A percentile compares a stretch with the other conserved stretches of the same genome.
Evolutionary conservation across 2,113 vertebrate genomes (phyloP).

Genomic region (Cololabis saira): DNA sequence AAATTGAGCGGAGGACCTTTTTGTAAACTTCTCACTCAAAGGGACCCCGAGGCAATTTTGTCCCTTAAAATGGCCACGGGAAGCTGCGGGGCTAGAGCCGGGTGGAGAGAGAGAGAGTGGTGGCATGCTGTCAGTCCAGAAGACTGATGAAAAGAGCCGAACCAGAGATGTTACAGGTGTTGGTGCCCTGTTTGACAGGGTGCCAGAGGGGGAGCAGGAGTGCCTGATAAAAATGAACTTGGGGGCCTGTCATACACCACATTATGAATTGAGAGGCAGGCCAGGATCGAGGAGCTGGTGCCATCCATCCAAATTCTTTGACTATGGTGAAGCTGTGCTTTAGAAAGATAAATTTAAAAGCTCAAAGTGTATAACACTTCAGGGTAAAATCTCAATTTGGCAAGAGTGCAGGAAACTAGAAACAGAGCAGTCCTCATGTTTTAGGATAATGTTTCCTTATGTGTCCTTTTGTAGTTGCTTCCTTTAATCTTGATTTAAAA

Average conservation of each 20-base stretch:
- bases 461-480: neutral
- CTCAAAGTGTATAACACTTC: conserved; percentile 23
- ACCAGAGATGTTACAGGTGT: conserved; percentile 44
- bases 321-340: conserved; percentile 26
- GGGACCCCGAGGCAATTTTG: conserved; percentile 36
- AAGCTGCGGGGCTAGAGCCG: conserved; percentile 37
- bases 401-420: conserved; percentile 8
- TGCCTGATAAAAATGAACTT: conserved; percentile 52
- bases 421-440: neutral
- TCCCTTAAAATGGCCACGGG: conserved; percentile 43
- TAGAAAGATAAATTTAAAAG: conserved; percentile 33
- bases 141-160: conserved; percentile 42
- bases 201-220: conserved; percentile 31
- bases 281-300: conserved; percentile 14
- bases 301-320: conserved; percentile 6
- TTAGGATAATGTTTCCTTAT: neutral
- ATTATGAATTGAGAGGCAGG: conserved; percentile 34
- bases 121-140: conserved; percentile 19
- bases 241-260: conserved; percentile 49
- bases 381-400: conserved; percentile 34
- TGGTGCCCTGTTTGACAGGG: conserved; percentile 44
- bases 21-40: conserved; percentile 31
- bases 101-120: conserved; percentile 21
- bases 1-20: conserved; percentile 9
- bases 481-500: too few species aligned